These are phyloP conservation scores for Danio tinwini DNA, from an alignment of 2,797 vertebrate species.

Conservation along the genomic window DNA sequence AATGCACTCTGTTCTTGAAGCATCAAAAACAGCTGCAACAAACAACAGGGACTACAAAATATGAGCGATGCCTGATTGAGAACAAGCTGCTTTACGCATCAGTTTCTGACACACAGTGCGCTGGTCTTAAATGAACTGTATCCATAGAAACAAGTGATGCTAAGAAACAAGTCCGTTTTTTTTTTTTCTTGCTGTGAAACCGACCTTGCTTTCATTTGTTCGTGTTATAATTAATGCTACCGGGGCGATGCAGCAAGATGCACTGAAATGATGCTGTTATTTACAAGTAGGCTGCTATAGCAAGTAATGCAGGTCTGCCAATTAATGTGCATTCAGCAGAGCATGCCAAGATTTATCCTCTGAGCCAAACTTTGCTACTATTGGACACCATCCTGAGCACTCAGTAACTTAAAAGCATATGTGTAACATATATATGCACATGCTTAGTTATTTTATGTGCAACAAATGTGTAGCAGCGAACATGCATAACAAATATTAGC, in stretches of 20 bases:
- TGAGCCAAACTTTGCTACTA: background rate
- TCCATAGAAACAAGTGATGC: conserved; percentile 58
- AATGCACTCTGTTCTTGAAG: background rate
- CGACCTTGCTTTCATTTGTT: background rate
- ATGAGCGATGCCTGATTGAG: background rate
- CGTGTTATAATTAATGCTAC: conserved; percentile 25
- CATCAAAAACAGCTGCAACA: conserved; percentile 12
- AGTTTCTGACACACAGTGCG: conserved; percentile 18
- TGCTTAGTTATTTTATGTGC: too few relatives aligned
- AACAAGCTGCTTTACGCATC: conserved; percentile 10
- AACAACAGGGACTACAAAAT: background rate
- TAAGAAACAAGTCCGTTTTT: conserved; percentile 1
- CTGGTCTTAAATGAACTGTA: conserved; percentile 48
- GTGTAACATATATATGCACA: background rate
- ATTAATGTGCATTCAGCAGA: background rate
- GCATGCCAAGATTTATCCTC: conserved; percentile 1
- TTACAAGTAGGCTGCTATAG: background rate
- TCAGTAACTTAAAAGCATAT: background rate
- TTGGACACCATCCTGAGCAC: conserved; percentile 15
- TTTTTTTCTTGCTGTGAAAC: background rate
- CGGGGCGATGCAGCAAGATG: background rate
- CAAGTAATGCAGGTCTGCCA: conserved; percentile 1
- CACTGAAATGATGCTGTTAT: background rate
- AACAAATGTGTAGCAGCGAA: background rate
- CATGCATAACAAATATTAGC: background rate